Evolutionary conservation across 2,113 vertebrate genomes (phyloP), one percentile per base, ranked within the genome.

Genomic region (Solenodon paradoxus): DNA sequence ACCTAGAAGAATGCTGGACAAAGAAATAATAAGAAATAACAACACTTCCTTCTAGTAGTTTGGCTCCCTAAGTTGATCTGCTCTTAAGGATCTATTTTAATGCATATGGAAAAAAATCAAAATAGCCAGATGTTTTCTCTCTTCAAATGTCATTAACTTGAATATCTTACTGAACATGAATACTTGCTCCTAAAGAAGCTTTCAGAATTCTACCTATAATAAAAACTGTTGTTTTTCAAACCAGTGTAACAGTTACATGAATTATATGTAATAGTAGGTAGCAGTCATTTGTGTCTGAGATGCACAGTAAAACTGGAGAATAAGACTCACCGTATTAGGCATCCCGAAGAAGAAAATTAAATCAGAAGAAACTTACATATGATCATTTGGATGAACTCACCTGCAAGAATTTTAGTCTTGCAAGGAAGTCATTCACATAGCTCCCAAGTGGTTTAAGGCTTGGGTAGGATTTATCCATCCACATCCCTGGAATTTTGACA

Each of bases 401-500:
- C 99, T 99, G 98, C 75, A 99, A 97, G 98, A 99, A 99, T 74
- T 96, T 97, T 10, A 99, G 98, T 81, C 99, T 98, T 19, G 98
- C 95, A 61, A 99, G 98, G 95, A 99, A 99, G 98, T 99, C 99
- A 7, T 92, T 99, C 93, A 99, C 95, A 4, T 99, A 99, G 97
- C 99, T 99, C 87, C 99, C 99, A 47, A 99, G 98, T 0, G 99
- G 98, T 96, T 99, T 99, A 75, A 99, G 99, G 97, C 99, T 99
- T 80, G 99, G 99, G 94, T 99, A 99, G 5, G 99, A 99, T 96
- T 99, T 99, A 30, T 97, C 98, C 99, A 99, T 99, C 99, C 99
- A 99, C 97, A 99, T 98, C 40, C 88, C 98, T 11, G 99, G 99
- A 82, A 99, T 98, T 78, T 98, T 98, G 66, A 99, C 99, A 72